Percentiles rank a stretch among this genome's conserved stretches.
Evolutionary conservation across 2,888 invertebrate genomes (phyloP).

Genomic region (Tipula confusa): DNA sequence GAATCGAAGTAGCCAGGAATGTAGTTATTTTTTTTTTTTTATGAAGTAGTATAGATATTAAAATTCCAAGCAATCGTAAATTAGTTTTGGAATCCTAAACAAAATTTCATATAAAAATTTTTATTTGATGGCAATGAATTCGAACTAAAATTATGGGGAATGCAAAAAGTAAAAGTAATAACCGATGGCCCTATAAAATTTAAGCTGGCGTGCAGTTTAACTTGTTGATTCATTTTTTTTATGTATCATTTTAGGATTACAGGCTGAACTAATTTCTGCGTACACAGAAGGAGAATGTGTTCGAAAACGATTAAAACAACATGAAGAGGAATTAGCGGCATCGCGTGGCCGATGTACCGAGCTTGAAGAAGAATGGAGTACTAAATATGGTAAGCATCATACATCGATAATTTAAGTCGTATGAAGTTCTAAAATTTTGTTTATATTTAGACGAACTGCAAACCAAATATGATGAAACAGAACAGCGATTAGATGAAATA

Average conservation of each 20-base stretch:
- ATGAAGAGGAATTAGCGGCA: conserved; percentile 47
- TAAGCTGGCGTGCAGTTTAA: too few relatives aligned
- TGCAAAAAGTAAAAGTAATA: not conserved
- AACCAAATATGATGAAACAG: conserved; percentile 50
- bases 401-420: not conserved
- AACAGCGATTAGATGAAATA: conserved; percentile 52
- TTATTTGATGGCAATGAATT: conserved; percentile 3
- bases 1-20: not conserved
- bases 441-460: conserved; percentile 48
- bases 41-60: not conserved
- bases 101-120: not conserved
- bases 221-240: not conserved
- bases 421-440: not conserved
- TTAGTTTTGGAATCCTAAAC: not conserved
- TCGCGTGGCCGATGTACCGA: conserved; percentile 46
- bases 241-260: conserved; percentile 42
- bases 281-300: conserved; percentile 49
- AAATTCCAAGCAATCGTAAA: not conserved
- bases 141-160: not conserved
- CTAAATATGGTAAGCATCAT: conserved; percentile 43
- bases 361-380: conserved; percentile 46
- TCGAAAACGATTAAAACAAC: conserved; percentile 45
- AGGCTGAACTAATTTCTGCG: conserved; percentile 47
- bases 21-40: not conserved
- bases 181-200: too few relatives aligned